Base-by-base conservation (phyloP, 2,113 vertebrate genomes). In the Neotragus moschatus region DNA sequence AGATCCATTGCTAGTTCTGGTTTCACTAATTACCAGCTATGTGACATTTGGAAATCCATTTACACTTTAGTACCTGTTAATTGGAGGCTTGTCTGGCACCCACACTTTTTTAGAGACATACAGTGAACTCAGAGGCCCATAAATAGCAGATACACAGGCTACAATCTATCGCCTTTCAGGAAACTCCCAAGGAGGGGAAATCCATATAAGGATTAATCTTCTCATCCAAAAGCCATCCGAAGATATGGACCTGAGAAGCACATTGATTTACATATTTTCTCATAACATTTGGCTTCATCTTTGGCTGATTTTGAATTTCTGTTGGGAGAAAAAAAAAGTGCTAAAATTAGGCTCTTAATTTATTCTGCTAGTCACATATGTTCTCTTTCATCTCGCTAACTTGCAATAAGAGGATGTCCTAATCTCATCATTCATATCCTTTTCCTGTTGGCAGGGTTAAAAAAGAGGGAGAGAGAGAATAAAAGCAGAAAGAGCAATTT, bases 321-420 rank as follows among this genome's bases (percentile, higher is more conserved):
- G 2, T n/a, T 96, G 56, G 1, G 14, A 70, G 66, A 7, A 2
- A 73, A 79, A 96, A 91, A n/a, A n/a, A 70, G 39, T 87, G 49
- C 58, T 33, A 94, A 98, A 98, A 98, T 94, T 91, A 95, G 84
- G 66, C 77, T 60, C 39, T 90, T 96, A 97, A 98, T 98, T 98
- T 97, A 93, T 97, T 91, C 88, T 97, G 81, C 58, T 58, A 90
- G 45, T 80, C 80, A 13, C 93, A 97, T 94, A 92, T 85, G 75
- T 26, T 97, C 85, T 90, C 80, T 96, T 63, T 98, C 89, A 92
- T 98, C 36, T 95, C 14, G n/a, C 84, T 86, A 93, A 94, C 33
- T 85, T 95, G 75, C 94, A 98, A 94, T 91, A 93, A 97, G 66
- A 11, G 47, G 17, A 88, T 98, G 58, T 91, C 60, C 43, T 91